Conservation (phyloP, 2,113 vertebrate genomes). For the Ceratotherium simum region DNA sequence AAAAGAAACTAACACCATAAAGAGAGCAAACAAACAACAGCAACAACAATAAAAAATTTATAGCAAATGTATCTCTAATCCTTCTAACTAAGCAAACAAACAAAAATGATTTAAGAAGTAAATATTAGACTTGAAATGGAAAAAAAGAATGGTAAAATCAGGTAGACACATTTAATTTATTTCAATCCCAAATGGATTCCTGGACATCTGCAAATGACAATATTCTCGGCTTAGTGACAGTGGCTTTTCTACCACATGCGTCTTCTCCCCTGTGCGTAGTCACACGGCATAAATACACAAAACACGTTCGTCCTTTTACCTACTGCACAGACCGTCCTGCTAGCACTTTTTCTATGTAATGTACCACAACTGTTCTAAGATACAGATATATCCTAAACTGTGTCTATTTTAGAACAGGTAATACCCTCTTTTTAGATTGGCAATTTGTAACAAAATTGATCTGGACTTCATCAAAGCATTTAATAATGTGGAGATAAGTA, state of each 20-base stretch:
- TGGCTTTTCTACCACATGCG: not conserved
- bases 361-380: not conserved
- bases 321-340: not conserved
- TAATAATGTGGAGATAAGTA: constrained; percentile 44
- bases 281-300: not conserved
- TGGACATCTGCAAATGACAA: not conserved
- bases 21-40: not conserved
- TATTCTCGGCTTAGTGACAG: not conserved
- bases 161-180: not conserved
- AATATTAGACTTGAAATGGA: not conserved
- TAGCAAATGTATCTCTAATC: not conserved
- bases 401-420: not conserved
- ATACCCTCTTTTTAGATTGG: not conserved
- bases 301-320: not conserved
- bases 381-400: not conserved
- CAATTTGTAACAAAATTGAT: constrained; percentile 53
- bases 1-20: not conserved
- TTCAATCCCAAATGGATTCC: not conserved
- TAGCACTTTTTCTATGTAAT: not conserved
- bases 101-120: not conserved
- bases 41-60: not conserved
- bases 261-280: not conserved
- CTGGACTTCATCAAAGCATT: constrained; percentile 11
- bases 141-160: not conserved
- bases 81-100: not conserved